These are phyloP conservation scores for Nasonia giraulti DNA, from an alignment of 1,140 invertebrate genomes.

Conservation along the genomic window DNA sequence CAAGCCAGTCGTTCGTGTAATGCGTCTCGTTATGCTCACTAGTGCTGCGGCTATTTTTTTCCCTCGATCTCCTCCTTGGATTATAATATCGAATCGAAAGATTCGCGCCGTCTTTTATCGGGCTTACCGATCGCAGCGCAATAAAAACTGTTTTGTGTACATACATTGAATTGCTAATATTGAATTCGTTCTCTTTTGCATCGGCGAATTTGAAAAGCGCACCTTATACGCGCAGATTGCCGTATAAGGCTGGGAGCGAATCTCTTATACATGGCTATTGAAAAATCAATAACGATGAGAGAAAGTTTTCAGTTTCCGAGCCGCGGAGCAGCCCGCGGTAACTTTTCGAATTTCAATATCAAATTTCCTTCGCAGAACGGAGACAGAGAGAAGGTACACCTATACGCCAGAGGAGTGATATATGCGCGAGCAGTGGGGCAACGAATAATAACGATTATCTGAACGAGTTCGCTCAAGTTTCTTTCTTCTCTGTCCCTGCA, in stretches of 20 bases:
- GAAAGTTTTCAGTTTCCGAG: conserved; percentile 21
- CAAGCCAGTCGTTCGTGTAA: conserved; percentile 6
- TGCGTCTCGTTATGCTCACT: neutral
- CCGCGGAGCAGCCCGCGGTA: neutral
- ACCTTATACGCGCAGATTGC: neutral
- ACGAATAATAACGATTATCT: conserved; percentile 21
- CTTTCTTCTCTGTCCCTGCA: neutral
- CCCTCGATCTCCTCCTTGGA: neutral
- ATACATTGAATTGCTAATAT: neutral
- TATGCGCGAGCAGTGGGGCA: neutral
- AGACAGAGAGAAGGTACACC: neutral
- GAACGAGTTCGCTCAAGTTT: neutral
- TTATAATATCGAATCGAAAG: neutral
- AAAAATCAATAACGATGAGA: conserved; percentile 35
- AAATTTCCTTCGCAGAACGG: neutral
- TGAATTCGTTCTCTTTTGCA: neutral
- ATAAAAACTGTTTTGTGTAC: neutral
- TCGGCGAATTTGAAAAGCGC: too few relatives aligned
- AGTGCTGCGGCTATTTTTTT: neutral
- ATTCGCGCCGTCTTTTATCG: neutral
- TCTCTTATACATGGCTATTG: neutral
- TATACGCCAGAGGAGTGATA: neutral
- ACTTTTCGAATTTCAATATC: conserved; percentile 29
- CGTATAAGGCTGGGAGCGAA: neutral
- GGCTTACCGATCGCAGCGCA: neutral